These are phyloP conservation scores for Yponomeuta evonymella DNA, from an alignment of 2,888 invertebrate species.

Conservation along the genomic window DNA sequence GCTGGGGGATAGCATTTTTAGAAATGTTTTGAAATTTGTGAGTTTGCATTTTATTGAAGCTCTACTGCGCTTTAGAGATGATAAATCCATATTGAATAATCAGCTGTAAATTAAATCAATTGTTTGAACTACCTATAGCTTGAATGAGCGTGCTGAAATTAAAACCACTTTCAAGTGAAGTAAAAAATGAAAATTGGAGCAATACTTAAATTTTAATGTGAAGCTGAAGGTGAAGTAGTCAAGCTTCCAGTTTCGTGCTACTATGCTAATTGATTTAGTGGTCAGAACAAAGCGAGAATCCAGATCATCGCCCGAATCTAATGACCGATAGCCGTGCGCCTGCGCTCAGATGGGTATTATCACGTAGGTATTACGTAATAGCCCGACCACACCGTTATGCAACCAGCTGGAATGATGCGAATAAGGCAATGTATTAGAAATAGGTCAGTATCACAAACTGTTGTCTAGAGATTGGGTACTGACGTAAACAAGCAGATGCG, in stretches of 20 bases:
- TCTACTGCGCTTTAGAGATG: not conserved
- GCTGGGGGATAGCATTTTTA: not conserved
- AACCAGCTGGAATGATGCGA: not conserved
- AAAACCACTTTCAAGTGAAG: not conserved
- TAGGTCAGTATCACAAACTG: no score
- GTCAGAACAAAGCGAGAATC: no score
- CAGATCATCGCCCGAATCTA: no score
- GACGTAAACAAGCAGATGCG: no score
- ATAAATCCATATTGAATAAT: not conserved
- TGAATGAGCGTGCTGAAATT: not conserved
- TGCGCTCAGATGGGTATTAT: no score
- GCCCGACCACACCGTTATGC: not conserved
- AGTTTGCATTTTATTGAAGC: not conserved
- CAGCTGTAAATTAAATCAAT: not conserved
- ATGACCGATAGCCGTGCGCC: no score
- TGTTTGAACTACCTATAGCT: not conserved
- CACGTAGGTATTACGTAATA: no score
- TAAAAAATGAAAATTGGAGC: not conserved
- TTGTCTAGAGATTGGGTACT: no score
- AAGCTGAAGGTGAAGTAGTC: constrained; percentile 1
- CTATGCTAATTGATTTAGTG: not conserved
- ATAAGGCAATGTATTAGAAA: not conserved
- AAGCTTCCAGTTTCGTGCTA: not conserved
- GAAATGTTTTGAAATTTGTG: not conserved
- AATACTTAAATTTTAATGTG: constrained; percentile 3